Percentiles rank a stretch among this genome's conserved stretches.
These are phyloP conservation scores for Enteromius fasciolatus DNA, from an alignment of 2,797 vertebrate genomes.

Conservation along the genomic window DNA sequence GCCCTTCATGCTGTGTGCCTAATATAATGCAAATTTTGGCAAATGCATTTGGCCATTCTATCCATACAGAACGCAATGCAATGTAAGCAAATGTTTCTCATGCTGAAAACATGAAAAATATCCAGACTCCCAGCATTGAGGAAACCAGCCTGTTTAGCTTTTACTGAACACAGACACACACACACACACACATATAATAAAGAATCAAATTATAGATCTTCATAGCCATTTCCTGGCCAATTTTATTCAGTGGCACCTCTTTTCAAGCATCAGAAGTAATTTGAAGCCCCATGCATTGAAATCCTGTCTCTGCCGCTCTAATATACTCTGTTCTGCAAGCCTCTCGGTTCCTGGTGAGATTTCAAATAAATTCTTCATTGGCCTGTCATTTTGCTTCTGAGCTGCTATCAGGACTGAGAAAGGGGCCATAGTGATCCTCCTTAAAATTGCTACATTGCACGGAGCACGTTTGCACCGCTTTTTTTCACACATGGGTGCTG, in stretches of 20 bases:
- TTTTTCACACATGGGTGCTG: slow-evolving; percentile 70
- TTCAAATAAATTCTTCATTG: slow-evolving; percentile 81
- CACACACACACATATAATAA: not conserved
- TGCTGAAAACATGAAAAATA: not conserved
- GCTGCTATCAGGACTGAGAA: slow-evolving; percentile 74
- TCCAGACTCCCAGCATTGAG: not conserved
- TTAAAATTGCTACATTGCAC: slow-evolving; percentile 77
- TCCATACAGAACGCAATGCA: not conserved
- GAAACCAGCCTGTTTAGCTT: slow-evolving; percentile 9
- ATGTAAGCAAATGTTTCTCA: not conserved
- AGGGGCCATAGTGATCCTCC: slow-evolving; percentile 64
- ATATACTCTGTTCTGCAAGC: slow-evolving; percentile 66
- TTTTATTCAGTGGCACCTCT: slow-evolving; percentile 21
- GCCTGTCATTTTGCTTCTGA: slow-evolving; percentile 78
- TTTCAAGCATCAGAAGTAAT: slow-evolving; percentile 23
- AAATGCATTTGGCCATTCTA: not conserved
- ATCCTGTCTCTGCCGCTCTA: slow-evolving; percentile 52
- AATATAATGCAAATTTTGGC: not conserved
- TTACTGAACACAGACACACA: not conserved
- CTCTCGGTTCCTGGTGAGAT: slow-evolving; percentile 75
- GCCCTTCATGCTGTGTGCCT: not conserved
- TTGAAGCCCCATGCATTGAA: slow-evolving; percentile 30
- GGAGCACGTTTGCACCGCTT: slow-evolving; percentile 46
- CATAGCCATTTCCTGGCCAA: slow-evolving; percentile 29
- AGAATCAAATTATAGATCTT: slow-evolving; percentile 32